Base-by-base conservation (phyloP, 2,797 vertebrate genomes). In the Manis javanica region DNA sequence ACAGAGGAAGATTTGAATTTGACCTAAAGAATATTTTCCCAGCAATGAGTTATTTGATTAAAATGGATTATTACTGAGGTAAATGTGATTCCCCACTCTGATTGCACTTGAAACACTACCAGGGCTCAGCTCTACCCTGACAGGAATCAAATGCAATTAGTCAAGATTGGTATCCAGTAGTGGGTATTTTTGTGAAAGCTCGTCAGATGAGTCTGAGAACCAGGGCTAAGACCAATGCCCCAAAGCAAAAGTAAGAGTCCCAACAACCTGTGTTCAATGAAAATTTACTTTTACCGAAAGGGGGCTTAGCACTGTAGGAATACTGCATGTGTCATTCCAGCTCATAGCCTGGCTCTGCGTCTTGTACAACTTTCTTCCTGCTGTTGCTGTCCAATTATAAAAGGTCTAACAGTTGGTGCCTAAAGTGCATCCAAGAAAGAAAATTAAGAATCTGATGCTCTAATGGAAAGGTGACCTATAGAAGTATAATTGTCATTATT, bases 1-100 rank as follows among this genome's bases (percentile, higher is more conserved):
- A 87, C 66, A 53, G 69, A 90, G 68, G 24, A 93, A 75, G 69
- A 82, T 63, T 91, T 59, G 87, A 51, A 94, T 86, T 86, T 74
- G 9, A 24, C 46, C 7, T 66, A 61, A 93, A 49, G 37, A 74
- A 51, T 51, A 74, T 39, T 86, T 90, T 59, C 24, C 66, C 69
- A 66, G 55, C 39, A 72, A 8, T 84, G 37, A 78, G 29, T 55
- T 71, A 71, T 90, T 90, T 49, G 13, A 13, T 75, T 75, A 87
- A 75, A 87, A 86, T 86, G 26, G 51, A 78, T 75, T 31, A 4
- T 59, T 77, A 78, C 3, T n/a, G 6, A 51, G 69, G n/a, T 13
- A 87, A 66, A 55, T 23, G 9, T 72, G 13, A 19, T 19, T 63
- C 42, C 88, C 19, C 10, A 29, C 34, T n/a, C 0, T 18, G 5